phyloP scores from a whole-genome alignment of 2,888 invertebrate species.

The Lathronympha strigana region DNA sequence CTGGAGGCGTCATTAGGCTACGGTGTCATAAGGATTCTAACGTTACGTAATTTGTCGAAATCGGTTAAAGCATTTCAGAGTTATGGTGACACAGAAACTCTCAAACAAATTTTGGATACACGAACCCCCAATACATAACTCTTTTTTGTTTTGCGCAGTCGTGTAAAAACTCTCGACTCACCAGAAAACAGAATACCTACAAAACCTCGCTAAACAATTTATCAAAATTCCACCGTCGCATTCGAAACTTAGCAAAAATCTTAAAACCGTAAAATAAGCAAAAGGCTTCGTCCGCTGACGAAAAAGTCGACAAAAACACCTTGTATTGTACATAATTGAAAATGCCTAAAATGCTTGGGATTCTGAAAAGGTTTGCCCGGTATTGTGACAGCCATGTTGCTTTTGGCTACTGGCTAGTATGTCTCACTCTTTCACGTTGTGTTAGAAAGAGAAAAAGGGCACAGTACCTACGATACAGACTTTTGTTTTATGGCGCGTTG shows the following conservation, averaged over 20 bases:
- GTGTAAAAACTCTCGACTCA: not conserved
- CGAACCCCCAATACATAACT: no score
- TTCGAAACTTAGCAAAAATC: conserved; percentile 30
- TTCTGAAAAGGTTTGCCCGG: conserved; percentile 56
- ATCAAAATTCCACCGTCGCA: conserved; percentile 14
- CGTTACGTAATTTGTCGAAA: no score
- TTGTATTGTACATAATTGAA: conserved; percentile 70
- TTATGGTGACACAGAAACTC: no score
- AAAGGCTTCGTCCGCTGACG: conserved; percentile 44
- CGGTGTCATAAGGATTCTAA: no score
- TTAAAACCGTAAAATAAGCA: conserved; percentile 34
- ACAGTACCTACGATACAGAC: no score
- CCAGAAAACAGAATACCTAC: not conserved
- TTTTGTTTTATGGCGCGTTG: no score
- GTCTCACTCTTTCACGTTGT: not conserved
- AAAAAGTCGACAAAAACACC: conserved; percentile 49
- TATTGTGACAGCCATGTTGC: conserved; percentile 1
- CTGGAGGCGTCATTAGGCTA: no score
- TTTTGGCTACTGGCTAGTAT: not conserved
- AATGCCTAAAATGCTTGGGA: conserved; percentile 75
- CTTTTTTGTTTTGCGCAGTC: no score
- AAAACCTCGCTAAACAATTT: not conserved
- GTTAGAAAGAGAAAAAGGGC: not conserved
- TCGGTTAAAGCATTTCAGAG: no score
- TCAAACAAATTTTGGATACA: no score